A percentile compares a stretch with the other conserved stretches of the same genome.
Evolutionary conservation across 2,888 invertebrate species (phyloP).

Genomic region (Saturnia pavonia): DNA sequence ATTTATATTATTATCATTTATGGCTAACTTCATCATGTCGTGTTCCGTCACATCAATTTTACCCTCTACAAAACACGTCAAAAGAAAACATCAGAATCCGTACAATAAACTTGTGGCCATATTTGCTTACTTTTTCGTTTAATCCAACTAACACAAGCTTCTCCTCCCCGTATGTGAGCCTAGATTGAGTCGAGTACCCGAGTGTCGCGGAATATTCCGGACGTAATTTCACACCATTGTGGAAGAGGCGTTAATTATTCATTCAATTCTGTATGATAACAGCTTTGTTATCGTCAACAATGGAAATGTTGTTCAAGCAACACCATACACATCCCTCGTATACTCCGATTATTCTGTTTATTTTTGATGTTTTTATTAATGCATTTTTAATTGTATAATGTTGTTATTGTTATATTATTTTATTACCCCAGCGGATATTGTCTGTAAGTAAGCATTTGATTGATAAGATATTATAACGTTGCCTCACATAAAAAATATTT

Average conservation of each 20-base stretch:
- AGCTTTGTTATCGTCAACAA: constrained; percentile 6
- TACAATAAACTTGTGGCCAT: neutral
- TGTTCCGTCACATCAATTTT: no score
- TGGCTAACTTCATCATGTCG: no score
- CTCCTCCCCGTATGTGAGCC: no score
- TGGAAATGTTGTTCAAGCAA: constrained; percentile 8
- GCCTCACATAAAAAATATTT: no score
- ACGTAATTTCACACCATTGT: neutral
- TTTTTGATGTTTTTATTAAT: neutral
- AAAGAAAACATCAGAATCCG: no score
- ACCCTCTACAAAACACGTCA: no score
- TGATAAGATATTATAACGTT: no score
- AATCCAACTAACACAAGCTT: no score
- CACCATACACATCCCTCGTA: neutral
- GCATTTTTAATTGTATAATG: neutral
- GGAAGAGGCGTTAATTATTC: constrained; percentile 9
- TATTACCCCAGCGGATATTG: neutral
- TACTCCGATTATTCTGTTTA: neutral
- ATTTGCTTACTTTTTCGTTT: neutral
- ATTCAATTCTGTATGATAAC: constrained; percentile 1
- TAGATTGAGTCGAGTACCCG: neutral
- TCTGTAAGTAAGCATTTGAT: neutral
- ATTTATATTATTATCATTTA: no score
- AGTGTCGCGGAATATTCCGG: neutral
- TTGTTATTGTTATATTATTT: neutral